These are phyloP conservation scores for Pterocles gutturalis DNA, from an alignment of 2,113 vertebrate genomes.

Conservation along the genomic window DNA sequence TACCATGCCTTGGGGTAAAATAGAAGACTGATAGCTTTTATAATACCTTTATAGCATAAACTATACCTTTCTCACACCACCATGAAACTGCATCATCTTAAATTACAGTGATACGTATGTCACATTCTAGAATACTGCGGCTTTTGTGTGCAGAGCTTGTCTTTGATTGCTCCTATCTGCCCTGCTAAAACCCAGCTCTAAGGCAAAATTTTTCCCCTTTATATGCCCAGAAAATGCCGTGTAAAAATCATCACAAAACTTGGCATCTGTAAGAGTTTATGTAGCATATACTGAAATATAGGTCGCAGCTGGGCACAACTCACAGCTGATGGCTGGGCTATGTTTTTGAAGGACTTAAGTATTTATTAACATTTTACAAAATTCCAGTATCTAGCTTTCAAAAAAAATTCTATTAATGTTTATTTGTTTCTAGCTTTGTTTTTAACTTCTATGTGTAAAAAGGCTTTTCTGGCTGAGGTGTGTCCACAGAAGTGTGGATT, in stretches of 20 bases:
- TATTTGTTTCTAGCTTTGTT: background rate
- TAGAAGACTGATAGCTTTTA: background rate
- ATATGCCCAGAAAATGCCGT: background rate
- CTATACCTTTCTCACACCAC: background rate
- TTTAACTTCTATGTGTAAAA: background rate
- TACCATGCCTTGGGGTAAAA: background rate
- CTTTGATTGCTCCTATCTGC: background rate
- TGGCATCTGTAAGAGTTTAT: background rate
- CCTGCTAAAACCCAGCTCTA: background rate
- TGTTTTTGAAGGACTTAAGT: background rate
- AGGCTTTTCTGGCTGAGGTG: background rate
- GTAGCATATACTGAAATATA: background rate
- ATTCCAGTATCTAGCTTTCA: background rate
- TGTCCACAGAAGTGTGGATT: background rate
- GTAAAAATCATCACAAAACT: background rate
- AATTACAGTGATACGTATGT: background rate
- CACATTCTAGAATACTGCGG: background rate
- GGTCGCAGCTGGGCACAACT: background rate
- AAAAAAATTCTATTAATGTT: background rate
- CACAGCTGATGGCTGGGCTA: background rate
- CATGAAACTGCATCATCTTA: background rate
- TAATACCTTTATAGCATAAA: background rate
- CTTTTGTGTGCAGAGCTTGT: background rate
- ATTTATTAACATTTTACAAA: background rate
- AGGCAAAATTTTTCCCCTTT: background rate